These are phyloP conservation scores for Chionoecetes opilio DNA, from an alignment of 1,140 invertebrate species.

Conservation along the genomic window DNA sequence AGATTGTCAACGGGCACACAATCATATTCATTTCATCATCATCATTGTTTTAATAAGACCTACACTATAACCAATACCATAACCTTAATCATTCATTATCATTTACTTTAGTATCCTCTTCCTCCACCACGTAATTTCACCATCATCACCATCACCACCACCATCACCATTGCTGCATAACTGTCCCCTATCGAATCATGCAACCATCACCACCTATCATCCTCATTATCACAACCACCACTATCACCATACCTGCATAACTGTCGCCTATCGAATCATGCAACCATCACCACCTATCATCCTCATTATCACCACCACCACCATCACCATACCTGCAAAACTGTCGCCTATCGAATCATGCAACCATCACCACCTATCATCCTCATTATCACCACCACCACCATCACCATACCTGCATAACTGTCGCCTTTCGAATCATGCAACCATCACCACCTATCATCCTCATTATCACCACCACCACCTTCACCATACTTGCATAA, in stretches of 20 bases:
- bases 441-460: not conserved
- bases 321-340: slow-evolving; percentile 6
- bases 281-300: not conserved
- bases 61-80: too few species aligned
- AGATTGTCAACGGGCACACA: too few species aligned
- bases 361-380: not conserved
- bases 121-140: not conserved
- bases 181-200: not conserved
- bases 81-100: not conserved
- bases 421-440: not conserved
- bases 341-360: not conserved
- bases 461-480: not conserved
- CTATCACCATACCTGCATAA: slow-evolving; percentile 16
- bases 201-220: not conserved
- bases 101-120: not conserved
- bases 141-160: not conserved
- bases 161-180: slow-evolving; percentile 25
- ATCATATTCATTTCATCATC: too few species aligned
- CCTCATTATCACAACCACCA: not conserved
- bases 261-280: not conserved
- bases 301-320: not conserved
- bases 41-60: too few species aligned
- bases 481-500: not conserved
- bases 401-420: slow-evolving; percentile 17
- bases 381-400: not conserved